A percentile compares a stretch with the other conserved stretches of the same genome.
Conservation (phyloP, 2,797 vertebrate species). For the Alauda arvensis region DNA sequence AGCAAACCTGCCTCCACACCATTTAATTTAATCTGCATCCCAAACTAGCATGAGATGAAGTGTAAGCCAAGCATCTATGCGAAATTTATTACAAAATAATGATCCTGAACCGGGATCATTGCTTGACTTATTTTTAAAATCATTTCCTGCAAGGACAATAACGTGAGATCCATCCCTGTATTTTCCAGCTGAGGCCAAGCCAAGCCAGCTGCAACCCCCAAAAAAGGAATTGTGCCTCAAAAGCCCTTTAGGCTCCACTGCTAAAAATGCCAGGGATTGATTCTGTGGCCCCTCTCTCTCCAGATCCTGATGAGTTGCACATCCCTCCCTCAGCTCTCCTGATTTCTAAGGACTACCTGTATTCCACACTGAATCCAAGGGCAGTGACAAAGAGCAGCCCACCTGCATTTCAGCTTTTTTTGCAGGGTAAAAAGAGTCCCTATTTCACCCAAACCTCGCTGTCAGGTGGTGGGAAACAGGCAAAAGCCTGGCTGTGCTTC, state of each 20-base stretch:
- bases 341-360: not conserved
- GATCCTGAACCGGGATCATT: not conserved
- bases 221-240: constrained; percentile 14
- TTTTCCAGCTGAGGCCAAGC: constrained; percentile 16
- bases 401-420: not conserved
- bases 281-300: not conserved
- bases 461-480: not conserved
- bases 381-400: not conserved
- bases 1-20: not conserved
- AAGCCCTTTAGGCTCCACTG: not conserved
- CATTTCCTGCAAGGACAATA: not conserved
- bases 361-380: not conserved
- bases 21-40: not conserved
- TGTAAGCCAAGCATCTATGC: not conserved
- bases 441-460: not conserved
- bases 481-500: not conserved
- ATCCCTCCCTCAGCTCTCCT: not conserved
- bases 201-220: constrained; percentile 24
- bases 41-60: not conserved
- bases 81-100: not conserved
- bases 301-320: not conserved
- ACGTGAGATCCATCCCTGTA: not conserved
- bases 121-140: constrained; percentile 4
- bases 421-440: not conserved
- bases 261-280: not conserved